Conservation (phyloP, 2,113 vertebrate species). For the Dipodomys ordii region DNA sequence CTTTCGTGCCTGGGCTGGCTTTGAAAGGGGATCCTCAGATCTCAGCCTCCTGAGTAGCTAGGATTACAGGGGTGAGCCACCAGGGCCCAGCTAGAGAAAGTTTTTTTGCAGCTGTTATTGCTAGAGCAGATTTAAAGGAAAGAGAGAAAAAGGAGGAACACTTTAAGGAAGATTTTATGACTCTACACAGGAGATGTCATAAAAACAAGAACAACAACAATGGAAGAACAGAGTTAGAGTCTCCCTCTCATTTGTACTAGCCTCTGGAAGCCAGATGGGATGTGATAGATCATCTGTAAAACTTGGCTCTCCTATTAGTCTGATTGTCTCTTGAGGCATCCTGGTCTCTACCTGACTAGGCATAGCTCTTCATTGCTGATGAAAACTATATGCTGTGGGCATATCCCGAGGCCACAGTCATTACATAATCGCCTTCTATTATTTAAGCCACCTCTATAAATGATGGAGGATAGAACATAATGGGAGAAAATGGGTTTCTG, state of each 20-base stretch:
- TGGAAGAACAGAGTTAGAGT: background rate
- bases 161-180: background rate
- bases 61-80: too few species aligned
- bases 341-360: background rate
- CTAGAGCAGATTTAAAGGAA: background rate
- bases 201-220: background rate
- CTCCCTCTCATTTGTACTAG: background rate
- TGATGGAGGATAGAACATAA: background rate
- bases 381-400: background rate
- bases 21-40: too few species aligned
- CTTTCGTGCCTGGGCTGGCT: too few species aligned
- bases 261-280: background rate
- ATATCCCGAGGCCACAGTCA: background rate
- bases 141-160: background rate
- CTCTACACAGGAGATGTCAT: background rate
- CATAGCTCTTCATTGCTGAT: background rate
- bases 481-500: background rate
- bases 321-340: background rate
- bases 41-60: too few species aligned
- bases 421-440: background rate
- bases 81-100: too few species aligned
- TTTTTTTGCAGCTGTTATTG: slow-evolving; percentile 57
- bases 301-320: background rate
- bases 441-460: background rate
- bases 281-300: background rate